These are phyloP conservation scores for Rhinophrynus dorsalis DNA, from an alignment of 2,797 vertebrate genomes.

Conservation along the genomic window DNA sequence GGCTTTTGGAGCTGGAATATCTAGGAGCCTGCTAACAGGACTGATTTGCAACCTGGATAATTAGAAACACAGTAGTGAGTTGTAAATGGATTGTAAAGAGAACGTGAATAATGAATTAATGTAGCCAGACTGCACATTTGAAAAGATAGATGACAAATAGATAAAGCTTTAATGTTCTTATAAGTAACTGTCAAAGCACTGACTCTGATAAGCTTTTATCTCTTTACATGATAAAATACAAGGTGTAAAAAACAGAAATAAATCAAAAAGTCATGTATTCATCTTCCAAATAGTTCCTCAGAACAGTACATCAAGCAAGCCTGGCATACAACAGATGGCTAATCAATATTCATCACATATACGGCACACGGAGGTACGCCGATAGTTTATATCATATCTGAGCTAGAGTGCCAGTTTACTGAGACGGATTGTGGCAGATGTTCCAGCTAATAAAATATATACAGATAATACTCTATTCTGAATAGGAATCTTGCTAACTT, in stretches of 20 bases:
- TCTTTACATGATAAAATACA: constrained; percentile 37
- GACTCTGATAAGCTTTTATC: constrained; percentile 41
- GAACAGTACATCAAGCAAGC: constrained; percentile 17
- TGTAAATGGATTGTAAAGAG: constrained; percentile 40
- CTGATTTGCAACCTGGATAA: constrained; percentile 44
- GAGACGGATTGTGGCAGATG: constrained; percentile 3
- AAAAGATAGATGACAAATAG: constrained; percentile 36
- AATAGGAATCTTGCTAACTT: not conserved
- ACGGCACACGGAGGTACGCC: constrained; percentile 1
- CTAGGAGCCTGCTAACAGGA: constrained; percentile 33
- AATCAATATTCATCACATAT: constrained; percentile 47
- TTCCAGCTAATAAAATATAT: not conserved
- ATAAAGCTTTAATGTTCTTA: constrained; percentile 36
- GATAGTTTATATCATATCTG: constrained; percentile 9
- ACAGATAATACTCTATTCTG: not conserved
- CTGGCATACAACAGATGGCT: constrained; percentile 24
- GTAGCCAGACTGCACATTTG: constrained; percentile 14
- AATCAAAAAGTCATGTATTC: constrained; percentile 10
- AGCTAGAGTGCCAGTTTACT: not conserved
- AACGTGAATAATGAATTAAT: constrained; percentile 21
- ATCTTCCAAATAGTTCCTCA: constrained; percentile 4
- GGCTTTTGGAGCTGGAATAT: constrained; percentile 37
- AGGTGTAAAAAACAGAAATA: constrained; percentile 34
- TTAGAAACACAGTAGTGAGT: constrained; percentile 23
- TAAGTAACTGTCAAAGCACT: constrained; percentile 26